A percentile compares a stretch with the other conserved stretches of the same genome.
phyloP scores from a whole-genome alignment of 2,888 invertebrate genomes.

The Athalia cordata region DNA sequence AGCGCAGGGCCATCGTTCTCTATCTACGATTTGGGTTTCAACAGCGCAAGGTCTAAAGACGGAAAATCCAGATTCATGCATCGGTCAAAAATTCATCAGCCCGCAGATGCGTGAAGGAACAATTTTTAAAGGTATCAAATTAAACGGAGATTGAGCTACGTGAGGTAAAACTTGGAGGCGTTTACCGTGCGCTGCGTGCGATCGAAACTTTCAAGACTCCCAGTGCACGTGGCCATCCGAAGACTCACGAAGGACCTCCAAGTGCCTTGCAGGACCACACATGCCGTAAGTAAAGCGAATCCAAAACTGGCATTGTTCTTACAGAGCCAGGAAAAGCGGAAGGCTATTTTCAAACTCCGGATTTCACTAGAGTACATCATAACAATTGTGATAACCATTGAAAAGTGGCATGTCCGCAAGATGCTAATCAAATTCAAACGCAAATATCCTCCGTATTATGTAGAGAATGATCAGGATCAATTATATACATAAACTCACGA shows the following conservation, averaged over 20 bases:
- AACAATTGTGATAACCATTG: slow-evolving; percentile 3
- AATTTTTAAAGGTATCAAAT: slow-evolving; percentile 26
- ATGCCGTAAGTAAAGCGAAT: slow-evolving; percentile 28
- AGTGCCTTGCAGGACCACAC: slow-evolving; percentile 41
- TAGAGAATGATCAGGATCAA: not conserved
- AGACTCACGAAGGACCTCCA: not conserved
- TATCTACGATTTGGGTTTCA: too few relatives aligned
- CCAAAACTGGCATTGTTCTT: not conserved
- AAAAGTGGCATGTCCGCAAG: slow-evolving; percentile 39
- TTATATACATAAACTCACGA: not conserved
- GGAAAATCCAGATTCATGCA: not conserved
- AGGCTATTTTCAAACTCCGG: not conserved
- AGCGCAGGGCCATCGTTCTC: too few relatives aligned
- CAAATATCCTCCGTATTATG: not conserved
- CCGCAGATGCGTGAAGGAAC: slow-evolving; percentile 9
- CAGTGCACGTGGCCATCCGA: slow-evolving; percentile 8
- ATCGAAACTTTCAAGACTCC: slow-evolving; percentile 29
- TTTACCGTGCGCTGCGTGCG: slow-evolving; percentile 2
- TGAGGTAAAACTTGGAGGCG: not conserved
- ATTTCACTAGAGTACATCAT: not conserved
- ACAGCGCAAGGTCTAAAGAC: not conserved
- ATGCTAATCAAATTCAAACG: slow-evolving; percentile 28
- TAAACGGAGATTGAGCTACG: slow-evolving; percentile 9
- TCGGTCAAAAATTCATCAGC: slow-evolving; percentile 2
- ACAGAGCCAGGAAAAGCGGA: slow-evolving; percentile 1